Evolutionary conservation across 2,888 invertebrate genomes (phyloP).

Genomic region (Papilio demoleus): DNA sequence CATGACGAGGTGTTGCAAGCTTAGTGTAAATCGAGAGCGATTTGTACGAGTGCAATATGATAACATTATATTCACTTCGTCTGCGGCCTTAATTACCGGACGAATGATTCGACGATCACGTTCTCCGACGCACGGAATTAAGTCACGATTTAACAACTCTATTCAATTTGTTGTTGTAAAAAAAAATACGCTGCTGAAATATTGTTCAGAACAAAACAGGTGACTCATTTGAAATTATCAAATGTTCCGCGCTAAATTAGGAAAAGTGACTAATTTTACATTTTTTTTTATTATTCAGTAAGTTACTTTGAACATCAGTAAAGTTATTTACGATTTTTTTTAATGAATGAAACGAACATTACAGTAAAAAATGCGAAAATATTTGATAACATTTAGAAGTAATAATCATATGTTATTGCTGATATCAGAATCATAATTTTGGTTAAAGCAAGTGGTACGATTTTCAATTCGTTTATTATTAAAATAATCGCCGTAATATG

Average conservation of each 20-base stretch:
- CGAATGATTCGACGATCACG: conserved; percentile 53
- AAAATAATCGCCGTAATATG: neutral
- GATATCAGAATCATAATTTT: neutral
- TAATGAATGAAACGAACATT: too few species aligned
- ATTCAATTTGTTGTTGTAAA: neutral
- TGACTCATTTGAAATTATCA: neutral
- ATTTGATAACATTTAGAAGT: neutral
- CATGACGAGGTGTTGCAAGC: conserved; percentile 41
- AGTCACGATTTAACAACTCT: conserved; percentile 30
- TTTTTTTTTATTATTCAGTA: neutral
- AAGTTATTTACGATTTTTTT: too few species aligned
- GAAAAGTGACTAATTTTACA: neutral
- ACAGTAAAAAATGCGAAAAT: too few species aligned
- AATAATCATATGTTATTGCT: neutral
- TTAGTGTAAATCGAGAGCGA: conserved; percentile 24
- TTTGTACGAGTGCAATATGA: conserved; percentile 41
- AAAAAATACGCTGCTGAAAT: neutral
- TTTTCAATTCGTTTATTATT: neutral
- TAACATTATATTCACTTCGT: conserved; percentile 44
- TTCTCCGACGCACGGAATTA: conserved; percentile 42
- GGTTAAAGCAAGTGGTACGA: neutral
- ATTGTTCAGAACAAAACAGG: neutral
- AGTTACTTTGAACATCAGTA: too few species aligned
- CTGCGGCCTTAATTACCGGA: conserved; percentile 58
- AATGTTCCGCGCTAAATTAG: neutral